Percentiles rank a stretch among this genome's conserved stretches.
Evolutionary conservation across 2,113 vertebrate species (phyloP).

Genomic region (Aspidoscelis tigris): DNA sequence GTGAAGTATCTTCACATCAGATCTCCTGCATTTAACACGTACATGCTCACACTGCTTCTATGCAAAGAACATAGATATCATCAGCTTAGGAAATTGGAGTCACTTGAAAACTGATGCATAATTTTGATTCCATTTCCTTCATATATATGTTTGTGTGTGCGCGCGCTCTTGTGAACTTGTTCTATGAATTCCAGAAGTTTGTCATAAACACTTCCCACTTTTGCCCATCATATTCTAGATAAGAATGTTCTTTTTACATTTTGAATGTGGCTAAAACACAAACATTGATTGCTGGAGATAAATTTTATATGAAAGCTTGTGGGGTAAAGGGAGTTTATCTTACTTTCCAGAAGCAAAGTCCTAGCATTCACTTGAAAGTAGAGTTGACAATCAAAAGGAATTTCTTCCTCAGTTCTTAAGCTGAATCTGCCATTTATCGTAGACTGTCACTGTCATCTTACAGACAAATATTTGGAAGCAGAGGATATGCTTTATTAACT

Average conservation of each 20-base stretch:
- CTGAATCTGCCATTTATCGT: slow-evolving; percentile 33
- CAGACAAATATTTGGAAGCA: slow-evolving; percentile 31
- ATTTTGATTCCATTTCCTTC: background rate
- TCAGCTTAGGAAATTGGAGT: background rate
- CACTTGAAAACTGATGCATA: background rate
- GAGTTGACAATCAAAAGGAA: slow-evolving; percentile 43
- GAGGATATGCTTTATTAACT: slow-evolving; percentile 12
- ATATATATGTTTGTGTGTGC: background rate
- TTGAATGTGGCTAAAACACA: slow-evolving; percentile 16
- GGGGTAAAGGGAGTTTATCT: slow-evolving; percentile 15
- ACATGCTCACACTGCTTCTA: no score
- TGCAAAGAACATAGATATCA: background rate
- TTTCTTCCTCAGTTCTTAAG: slow-evolving; percentile 45
- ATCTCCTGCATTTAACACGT: no score
- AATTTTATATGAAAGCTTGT: slow-evolving; percentile 23
- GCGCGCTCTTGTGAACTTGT: slow-evolving; percentile 2
- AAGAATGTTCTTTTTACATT: background rate
- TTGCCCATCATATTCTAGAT: slow-evolving; percentile 12
- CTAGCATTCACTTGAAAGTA: slow-evolving; percentile 26
- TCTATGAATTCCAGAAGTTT: slow-evolving; percentile 42
- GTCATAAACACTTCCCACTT: slow-evolving; percentile 42
- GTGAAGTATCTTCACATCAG: no score
- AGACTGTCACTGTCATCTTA: slow-evolving; percentile 12
- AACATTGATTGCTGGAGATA: slow-evolving; percentile 34
- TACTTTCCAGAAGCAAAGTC: slow-evolving; percentile 47